phyloP scores from a whole-genome alignment of 2,113 vertebrate species.

The Spermophilus dauricus region DNA sequence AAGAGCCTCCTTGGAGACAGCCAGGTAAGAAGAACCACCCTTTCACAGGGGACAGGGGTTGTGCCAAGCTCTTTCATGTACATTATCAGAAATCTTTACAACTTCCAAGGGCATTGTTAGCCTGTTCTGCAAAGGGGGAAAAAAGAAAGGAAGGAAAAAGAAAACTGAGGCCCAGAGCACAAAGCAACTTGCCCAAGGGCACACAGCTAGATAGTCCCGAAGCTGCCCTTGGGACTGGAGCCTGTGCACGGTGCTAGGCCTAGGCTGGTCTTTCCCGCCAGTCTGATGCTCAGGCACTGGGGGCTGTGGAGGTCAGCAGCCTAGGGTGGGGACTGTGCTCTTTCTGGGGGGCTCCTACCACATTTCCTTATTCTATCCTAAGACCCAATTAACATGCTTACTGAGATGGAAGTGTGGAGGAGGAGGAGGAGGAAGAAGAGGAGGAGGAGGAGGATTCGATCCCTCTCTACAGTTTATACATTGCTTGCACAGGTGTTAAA shows the following conservation, averaged over 20 bases:
- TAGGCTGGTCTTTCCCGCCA: not conserved
- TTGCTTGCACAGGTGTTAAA: not conserved
- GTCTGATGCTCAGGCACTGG: accelerated
- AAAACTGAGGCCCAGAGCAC: not conserved
- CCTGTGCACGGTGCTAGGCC: not conserved
- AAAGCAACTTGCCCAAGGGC: not conserved
- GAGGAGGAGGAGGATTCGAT: not conserved
- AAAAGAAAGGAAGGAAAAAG: not conserved
- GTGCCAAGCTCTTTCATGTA: not conserved
- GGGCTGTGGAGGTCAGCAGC: not conserved
- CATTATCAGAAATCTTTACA: not conserved
- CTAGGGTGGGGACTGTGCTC: not conserved
- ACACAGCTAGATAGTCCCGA: not conserved
- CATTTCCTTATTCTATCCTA: not conserved
- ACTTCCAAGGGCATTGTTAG: not conserved
- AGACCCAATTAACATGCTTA: not conserved
- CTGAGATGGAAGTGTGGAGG: not conserved
- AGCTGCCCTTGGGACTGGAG: not conserved
- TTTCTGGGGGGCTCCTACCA: not conserved
- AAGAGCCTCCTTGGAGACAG: not conserved
- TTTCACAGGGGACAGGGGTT: too few species aligned
- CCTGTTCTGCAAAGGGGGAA: not conserved
- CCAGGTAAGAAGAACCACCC: not conserved
- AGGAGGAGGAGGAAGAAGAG: not conserved
- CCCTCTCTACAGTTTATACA: not conserved